phyloP scores from a whole-genome alignment of 2,797 vertebrate genomes.

The Denticeps clupeoides region DNA sequence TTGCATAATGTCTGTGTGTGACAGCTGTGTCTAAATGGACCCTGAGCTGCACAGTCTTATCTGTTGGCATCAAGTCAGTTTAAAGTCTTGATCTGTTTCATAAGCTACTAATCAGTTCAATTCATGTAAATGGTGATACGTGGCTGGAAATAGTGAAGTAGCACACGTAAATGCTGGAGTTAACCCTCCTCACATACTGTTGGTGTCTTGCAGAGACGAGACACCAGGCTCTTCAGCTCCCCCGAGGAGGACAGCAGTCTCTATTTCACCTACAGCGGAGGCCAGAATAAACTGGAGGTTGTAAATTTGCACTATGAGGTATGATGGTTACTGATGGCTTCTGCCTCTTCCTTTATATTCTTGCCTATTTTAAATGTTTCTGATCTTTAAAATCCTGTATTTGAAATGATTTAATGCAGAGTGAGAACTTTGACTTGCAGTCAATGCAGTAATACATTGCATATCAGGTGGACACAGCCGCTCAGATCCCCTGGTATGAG shows the following conservation, averaged over 20 bases:
- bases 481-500: conserved; percentile 90
- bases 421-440: no score
- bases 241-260: conserved; percentile 82
- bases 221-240: conserved; percentile 67
- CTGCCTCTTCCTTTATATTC: no score
- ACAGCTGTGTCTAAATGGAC: conserved; percentile 27
- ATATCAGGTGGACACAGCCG: conserved; percentile 68
- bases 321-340: conserved; percentile 6
- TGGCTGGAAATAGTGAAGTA: neutral
- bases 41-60: conserved; percentile 29
- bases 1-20: conserved; percentile 21
- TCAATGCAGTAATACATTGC: no score
- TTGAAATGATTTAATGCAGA: no score
- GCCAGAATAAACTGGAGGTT: conserved; percentile 76
- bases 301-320: conserved; percentile 84
- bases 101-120: neutral
- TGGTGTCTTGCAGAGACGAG: conserved; percentile 35
- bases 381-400: neutral
- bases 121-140: neutral
- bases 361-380: neutral
- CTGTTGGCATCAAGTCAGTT: conserved; percentile 7
- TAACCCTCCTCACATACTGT: no score
- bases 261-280: conserved; percentile 88
- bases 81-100: conserved; percentile 13
- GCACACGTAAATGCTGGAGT: neutral